Evolutionary conservation across 1,140 invertebrate species (phyloP), one percentile per base, ranked within the genome.

Genomic region (Augochlora pura): DNA sequence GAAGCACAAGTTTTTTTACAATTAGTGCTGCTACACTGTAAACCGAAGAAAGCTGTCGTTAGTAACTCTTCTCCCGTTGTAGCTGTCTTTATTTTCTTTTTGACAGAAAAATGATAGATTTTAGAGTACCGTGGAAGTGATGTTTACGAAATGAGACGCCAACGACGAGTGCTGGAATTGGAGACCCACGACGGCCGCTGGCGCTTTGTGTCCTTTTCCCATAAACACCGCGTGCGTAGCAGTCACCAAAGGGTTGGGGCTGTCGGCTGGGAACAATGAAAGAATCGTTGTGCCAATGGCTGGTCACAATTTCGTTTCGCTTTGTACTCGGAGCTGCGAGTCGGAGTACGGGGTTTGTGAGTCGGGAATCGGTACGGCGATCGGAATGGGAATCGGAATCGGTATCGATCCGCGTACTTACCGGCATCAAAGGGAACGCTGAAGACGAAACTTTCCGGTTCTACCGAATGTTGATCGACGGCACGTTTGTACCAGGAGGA

Each of bases 401-500:
- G 42, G 10, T 12, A 46, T 46, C 42, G 5, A 52, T 21, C 49
- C 16, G 49, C 14, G 18, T 80, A 85, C 91, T 88, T 94, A 94
- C 94, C 96, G 83, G 96, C 96, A 88, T 97, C 95, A 87, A 97
- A 98, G 6, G 98, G 97, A 12, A 99, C 97, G 74, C 97, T 98
- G 91, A 97, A 98, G 0, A 98, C 97, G 90, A 98, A 98, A 87
- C 97, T 97, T 82, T 98, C 97, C 0, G 96, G 96, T 88, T 98
- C 97, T 64, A 97, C 94, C 0, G 94, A 91, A 84, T 98, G 96
- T 88, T 98, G 97, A 91, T 99, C 98, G 1, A 99, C 97, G 2
- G 98, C 98, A 77, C 98, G 94, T 90, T 97, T 96, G 90, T 99
- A 99, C 97, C 98, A 99, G 6, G 97, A 94, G 59, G 97, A 96